A percentile compares a stretch with the other conserved stretches of the same genome.
Conservation (phyloP, 2,888 invertebrate genomes). For the Phalangium opilio region DNA sequence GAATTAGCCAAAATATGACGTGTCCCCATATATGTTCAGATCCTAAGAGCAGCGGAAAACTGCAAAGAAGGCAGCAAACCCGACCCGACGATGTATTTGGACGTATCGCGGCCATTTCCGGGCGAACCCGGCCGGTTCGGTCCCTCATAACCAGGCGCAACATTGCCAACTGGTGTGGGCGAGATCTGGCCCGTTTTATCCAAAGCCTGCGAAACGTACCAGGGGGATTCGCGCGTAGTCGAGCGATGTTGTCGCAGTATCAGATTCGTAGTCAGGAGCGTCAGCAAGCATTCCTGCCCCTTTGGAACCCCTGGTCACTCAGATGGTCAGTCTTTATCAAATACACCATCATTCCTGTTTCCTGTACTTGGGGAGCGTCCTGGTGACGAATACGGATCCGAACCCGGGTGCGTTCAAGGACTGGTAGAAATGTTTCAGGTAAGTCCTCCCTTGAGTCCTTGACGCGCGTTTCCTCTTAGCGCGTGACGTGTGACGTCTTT, state of each 20-base stretch:
- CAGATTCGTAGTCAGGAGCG: slow-evolving; percentile 73
- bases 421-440: slow-evolving; percentile 33
- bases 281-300: slow-evolving; percentile 61
- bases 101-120: slow-evolving; percentile 32
- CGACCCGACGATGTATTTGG: slow-evolving; percentile 32
- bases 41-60: slow-evolving; percentile 11
- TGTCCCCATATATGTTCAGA: too few relatives aligned
- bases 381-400: slow-evolving; percentile 77
- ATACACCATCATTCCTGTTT: slow-evolving; percentile 71
- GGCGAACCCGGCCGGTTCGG: not conserved
- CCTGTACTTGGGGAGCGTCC: slow-evolving; percentile 68
- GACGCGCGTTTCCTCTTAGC: too few relatives aligned
- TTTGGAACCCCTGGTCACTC: slow-evolving; percentile 62
- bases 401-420: slow-evolving; percentile 53
- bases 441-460: not conserved
- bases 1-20: too few relatives aligned
- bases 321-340: slow-evolving; percentile 41
- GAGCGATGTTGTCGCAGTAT: slow-evolving; percentile 82
- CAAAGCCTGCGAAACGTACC: slow-evolving; percentile 57
- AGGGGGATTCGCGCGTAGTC: slow-evolving; percentile 68
- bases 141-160: slow-evolving; percentile 3
- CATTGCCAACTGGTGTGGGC: slow-evolving; percentile 15
- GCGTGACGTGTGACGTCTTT: too few relatives aligned
- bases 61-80: slow-evolving; percentile 16
- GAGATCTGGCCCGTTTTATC: slow-evolving; percentile 78